Evolutionary conservation across 2,888 invertebrate genomes (phyloP).

Genomic region (Plusia festucae): DNA sequence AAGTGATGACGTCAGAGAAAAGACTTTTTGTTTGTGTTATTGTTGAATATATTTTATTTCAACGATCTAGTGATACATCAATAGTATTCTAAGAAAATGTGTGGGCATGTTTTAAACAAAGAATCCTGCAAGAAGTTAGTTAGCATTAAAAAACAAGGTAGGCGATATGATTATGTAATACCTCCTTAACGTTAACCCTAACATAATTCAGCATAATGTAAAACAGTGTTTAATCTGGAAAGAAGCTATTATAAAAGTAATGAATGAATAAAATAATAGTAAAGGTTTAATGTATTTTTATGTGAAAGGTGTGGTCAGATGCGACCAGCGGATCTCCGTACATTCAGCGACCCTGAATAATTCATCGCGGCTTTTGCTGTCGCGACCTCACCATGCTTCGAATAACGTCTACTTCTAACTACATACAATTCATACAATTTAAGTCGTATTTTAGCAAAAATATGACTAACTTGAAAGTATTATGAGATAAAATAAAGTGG

Average conservation of each 20-base stretch:
- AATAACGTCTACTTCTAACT: conserved; percentile 64
- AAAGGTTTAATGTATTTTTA: conserved; percentile 54
- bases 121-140: no score
- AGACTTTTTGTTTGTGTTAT: not conserved
- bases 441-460: conserved; percentile 26
- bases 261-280: conserved; percentile 43
- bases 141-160: no score
- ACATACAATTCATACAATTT: conserved; percentile 39
- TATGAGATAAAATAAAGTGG: conserved; percentile 55
- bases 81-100: no score
- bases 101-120: no score
- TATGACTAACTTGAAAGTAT: conserved; percentile 59
- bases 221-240: not conserved
- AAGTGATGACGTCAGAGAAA: not conserved
- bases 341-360: conserved; percentile 80
- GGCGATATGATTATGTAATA: no score
- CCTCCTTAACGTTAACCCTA: no score
- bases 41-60: not conserved
- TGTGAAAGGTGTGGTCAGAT: conserved; percentile 67
- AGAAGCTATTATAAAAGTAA: conserved; percentile 10
- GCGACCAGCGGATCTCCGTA: conserved; percentile 57
- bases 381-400: conserved; percentile 71
- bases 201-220: not conserved
- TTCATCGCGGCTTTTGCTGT: conserved; percentile 76
- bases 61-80: not conserved